Evolutionary conservation across 2,797 vertebrate species (phyloP).

Genomic region (Eulemur mongoz): DNA sequence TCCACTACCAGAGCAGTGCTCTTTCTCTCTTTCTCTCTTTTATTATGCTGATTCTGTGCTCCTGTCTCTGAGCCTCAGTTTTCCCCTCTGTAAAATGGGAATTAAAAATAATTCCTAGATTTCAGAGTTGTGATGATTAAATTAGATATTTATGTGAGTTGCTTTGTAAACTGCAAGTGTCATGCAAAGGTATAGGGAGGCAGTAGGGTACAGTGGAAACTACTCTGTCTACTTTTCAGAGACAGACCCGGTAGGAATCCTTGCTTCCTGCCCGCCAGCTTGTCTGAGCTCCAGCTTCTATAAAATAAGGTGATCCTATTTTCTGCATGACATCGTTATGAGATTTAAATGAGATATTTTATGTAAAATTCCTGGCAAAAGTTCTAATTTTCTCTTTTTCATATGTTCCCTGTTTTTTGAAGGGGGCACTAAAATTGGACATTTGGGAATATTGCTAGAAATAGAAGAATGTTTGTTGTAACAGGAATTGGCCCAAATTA

Average conservation of each 20-base stretch:
- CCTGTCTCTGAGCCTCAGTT: not conserved
- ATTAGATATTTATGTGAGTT: not conserved
- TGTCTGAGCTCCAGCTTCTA: not conserved
- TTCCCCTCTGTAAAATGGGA: not conserved
- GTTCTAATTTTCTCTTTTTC: not conserved
- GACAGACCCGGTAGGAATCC: not conserved
- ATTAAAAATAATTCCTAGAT: not conserved
- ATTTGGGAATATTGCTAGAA: conserved; percentile 5
- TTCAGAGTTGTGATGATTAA: not conserved
- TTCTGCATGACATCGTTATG: not conserved
- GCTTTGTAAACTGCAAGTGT: not conserved
- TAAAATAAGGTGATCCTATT: not conserved
- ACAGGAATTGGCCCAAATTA: not conserved
- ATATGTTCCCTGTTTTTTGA: not conserved
- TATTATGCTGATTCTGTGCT: not conserved
- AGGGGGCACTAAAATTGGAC: not conserved
- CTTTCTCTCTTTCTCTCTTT: not conserved
- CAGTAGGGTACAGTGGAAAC: not conserved
- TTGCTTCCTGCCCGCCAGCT: not conserved
- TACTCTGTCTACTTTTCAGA: not conserved
- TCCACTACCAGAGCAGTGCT: not conserved
- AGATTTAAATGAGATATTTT: not conserved
- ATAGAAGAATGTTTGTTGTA: not conserved
- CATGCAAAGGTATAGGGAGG: not conserved
- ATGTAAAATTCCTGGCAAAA: not conserved